Conservation (phyloP, 1,140 invertebrate species). For the Centruroides sculpturatus region DNA sequence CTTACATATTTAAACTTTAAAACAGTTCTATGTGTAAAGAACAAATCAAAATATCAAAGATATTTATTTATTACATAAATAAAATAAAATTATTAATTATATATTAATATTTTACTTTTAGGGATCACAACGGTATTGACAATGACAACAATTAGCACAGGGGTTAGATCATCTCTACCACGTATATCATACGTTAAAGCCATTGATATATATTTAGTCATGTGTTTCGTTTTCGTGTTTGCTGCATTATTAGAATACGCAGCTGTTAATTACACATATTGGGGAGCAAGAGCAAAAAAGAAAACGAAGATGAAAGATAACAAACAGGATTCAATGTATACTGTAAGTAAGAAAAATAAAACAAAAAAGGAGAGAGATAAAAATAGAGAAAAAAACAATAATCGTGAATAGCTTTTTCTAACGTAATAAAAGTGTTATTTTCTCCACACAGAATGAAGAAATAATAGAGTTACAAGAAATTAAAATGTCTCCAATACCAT, state of each 20-base stretch:
- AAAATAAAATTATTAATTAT: too few species aligned
- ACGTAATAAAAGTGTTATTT: too few species aligned
- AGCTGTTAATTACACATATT: slow-evolving; percentile 96
- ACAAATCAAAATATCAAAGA: too few species aligned
- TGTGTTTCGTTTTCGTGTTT: slow-evolving; percentile 98
- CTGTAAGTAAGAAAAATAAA: too few species aligned
- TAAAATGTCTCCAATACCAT: slow-evolving; percentile 65
- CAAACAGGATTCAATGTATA: slow-evolving; percentile 1
- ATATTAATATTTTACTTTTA: slow-evolving; percentile 25
- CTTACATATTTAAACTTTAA: too few species aligned
- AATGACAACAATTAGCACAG: slow-evolving; percentile 98
- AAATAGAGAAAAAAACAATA: too few species aligned
- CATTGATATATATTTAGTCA: slow-evolving; percentile 96
- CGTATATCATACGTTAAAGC: slow-evolving; percentile 96
- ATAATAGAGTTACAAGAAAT: slow-evolving; percentile 68
- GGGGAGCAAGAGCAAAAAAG: slow-evolving; percentile 84
- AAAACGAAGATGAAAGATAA: slow-evolving; percentile 39
- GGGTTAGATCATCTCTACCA: slow-evolving; percentile 85
- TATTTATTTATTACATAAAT: too few species aligned
- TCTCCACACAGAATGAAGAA: slow-evolving; percentile 30
- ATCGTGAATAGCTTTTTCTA: too few species aligned
- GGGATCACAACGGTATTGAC: slow-evolving; percentile 96
- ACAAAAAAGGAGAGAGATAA: too few species aligned
- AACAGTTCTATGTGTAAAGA: too few species aligned
- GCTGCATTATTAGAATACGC: slow-evolving; percentile 93